Base-by-base conservation (phyloP, 2,888 invertebrate genomes). In the Rotaria sp. region DNA sequence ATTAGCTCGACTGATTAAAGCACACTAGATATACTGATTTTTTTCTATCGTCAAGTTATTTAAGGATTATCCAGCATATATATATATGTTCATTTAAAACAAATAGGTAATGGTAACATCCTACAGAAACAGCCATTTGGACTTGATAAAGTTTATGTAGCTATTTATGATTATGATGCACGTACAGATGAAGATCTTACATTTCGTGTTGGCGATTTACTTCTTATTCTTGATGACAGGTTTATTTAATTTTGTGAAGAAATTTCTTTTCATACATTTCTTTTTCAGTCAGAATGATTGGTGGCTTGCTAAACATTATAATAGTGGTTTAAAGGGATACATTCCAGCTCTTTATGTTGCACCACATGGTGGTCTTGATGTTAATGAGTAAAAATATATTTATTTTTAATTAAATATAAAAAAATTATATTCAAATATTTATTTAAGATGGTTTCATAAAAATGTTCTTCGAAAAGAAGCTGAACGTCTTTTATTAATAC, bases 321-420 rank as follows among this genome's bases (percentile, higher is more conserved):
- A 48, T 21, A 84, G 11, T 48, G 52, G 55, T 30, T 55, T 50
- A 24, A 55, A 84, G 52, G 99, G 99, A 89, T 99, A 99, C 93
- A 98, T 99, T 93, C 99, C 99, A 90, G 97, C 97, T 88, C 99
- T 99, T 92, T 99, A 98, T 94, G 98, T 99, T 90, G 99, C 99
- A 90, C 96, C 96, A 92, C 93, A 98, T 91, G 97, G 97, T 92
- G 97, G 97, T 90, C 96, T 99, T 91, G 98, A 99, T 93, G 97
- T 98, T 90, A 98, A 99, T 35, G 84, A 45, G 84, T 84, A 52
- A 45, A 45, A 4, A 13, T 30, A 0, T 50, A 21, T 15, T 2
- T 52, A 13, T 84, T n/a, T 7, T 30, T 38, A 26, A 15, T 26
- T 5, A n/a, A 13, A 11, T 30, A n/a, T 11, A 5, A 26, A 11